phyloP scores from a whole-genome alignment of 2,888 invertebrate genomes.

The Apeira syringaria region DNA sequence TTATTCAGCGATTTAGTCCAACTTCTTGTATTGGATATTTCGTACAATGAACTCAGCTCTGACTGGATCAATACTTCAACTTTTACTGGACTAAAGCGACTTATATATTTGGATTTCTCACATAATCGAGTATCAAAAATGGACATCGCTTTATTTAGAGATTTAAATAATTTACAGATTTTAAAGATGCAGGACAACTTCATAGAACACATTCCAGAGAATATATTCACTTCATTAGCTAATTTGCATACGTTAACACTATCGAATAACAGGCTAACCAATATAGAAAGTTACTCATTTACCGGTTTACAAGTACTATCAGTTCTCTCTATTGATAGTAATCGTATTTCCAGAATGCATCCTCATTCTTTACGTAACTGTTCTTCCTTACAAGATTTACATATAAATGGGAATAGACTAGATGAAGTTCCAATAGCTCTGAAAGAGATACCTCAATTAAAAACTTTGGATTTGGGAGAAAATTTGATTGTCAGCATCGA shows the following conservation, averaged over 20 bases:
- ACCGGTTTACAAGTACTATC: conserved; percentile 90
- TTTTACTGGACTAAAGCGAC: conserved; percentile 89
- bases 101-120: conserved; percentile 90
- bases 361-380: conserved; percentile 90
- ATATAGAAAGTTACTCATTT: conserved; percentile 89
- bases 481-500: conserved; percentile 91
- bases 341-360: conserved; percentile 89
- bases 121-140: conserved; percentile 89
- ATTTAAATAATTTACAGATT: conserved; percentile 91
- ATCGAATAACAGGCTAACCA: conserved; percentile 90
- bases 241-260: conserved; percentile 92
- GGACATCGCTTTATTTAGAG: conserved; percentile 90
- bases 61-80: conserved; percentile 93
- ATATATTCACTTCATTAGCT: conserved; percentile 89
- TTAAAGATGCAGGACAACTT: conserved; percentile 91
- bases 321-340: conserved; percentile 91
- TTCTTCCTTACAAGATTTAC: conserved; percentile 91
- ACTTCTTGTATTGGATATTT: conserved; percentile 89
- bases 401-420: conserved; percentile 92
- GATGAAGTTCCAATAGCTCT: conserved; percentile 89
- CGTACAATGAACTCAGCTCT: conserved; percentile 90
- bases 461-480: conserved; percentile 92
- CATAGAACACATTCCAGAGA: conserved; percentile 90
- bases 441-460: conserved; percentile 89
- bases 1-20: conserved; percentile 90